Evolutionary conservation across 2,888 invertebrate genomes (phyloP), one percentile per base, ranked within the genome.

Genomic region (Chrysolina americana): DNA sequence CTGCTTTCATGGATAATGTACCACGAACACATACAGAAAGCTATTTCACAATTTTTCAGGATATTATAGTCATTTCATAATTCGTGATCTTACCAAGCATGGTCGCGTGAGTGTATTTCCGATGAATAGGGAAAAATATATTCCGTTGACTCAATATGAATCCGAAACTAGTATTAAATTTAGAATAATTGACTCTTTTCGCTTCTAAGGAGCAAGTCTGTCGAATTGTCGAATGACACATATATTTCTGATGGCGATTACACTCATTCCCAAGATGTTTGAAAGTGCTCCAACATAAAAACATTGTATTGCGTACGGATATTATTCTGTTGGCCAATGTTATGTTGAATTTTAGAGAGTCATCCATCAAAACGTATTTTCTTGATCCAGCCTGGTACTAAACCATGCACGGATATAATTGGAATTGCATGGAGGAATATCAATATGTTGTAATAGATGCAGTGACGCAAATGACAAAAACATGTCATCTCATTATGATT

Each of bases 401-500:
- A 17, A 65, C 79, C 15, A 77, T 82, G 63, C 84, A 81, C 81
- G 36, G 80, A 70, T 70, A 78, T 5, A n/a, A 21, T n/a, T n/a
- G n/a, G n/a, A n/a, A n/a, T n/a, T n/a, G n/a, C n/a, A n/a, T n/a
- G 63, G 47, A 17, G 81, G 36, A 17, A 36, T 65, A 47, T 71
- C 50, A 53, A 23, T 65, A 8, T 65, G 48, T 11, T 23, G 17
- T n/a, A 48, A 10, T 70, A 19, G 64, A 47, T 63, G 48, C 23
- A 19, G 28, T 19, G 68, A 68, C 15, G 50, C 68, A 13, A 73
- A 73, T 36, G 87, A 87, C 77, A 84, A 81, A 74, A 87, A 85
- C 74, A 79, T 86, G 74, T n/a, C n/a, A n/a, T n/a, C n/a, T n/a
- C n/a, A n/a, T n/a, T n/a, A n/a, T n/a, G n/a, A n/a, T n/a, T n/a